These are phyloP conservation scores for Sitobion miscanthi DNA, from an alignment of 1,140 invertebrate species.

Conservation along the genomic window DNA sequence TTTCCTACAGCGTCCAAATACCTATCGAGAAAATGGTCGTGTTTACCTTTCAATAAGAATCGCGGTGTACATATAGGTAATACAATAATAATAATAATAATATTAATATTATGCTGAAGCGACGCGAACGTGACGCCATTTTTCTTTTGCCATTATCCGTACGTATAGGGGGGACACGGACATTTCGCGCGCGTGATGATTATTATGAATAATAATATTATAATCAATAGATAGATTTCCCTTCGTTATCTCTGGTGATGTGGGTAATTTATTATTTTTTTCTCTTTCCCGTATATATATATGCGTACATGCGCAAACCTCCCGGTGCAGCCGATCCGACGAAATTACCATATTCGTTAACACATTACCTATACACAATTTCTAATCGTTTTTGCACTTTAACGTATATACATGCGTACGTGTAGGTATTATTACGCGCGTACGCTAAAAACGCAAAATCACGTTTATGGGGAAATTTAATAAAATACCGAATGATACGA, in stretches of 20 bases:
- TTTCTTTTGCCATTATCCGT: neutral
- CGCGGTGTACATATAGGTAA: neutral
- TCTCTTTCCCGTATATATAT: neutral
- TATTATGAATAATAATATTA: neutral
- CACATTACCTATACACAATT: neutral
- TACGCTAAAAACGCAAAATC: neutral
- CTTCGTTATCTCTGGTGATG: slow-evolving; percentile 14
- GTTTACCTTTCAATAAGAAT: neutral
- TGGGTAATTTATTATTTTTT: slow-evolving; percentile 11
- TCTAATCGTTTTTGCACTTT: neutral
- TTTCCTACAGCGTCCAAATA: neutral
- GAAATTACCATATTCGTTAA: slow-evolving; percentile 19
- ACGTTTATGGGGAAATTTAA: neutral
- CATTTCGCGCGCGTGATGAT: neutral
- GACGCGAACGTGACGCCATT: neutral
- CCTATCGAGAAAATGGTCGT: neutral
- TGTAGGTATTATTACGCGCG: neutral
- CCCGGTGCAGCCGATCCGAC: neutral
- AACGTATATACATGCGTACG: neutral
- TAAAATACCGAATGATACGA: neutral
- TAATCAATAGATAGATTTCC: slow-evolving; percentile 31
- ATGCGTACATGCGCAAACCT: neutral
- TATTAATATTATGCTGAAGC: neutral
- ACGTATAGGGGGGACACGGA: neutral
- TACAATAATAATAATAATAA: neutral